Base-by-base conservation (phyloP, 1,140 invertebrate species). In the Chionoecetes opilio region DNA sequence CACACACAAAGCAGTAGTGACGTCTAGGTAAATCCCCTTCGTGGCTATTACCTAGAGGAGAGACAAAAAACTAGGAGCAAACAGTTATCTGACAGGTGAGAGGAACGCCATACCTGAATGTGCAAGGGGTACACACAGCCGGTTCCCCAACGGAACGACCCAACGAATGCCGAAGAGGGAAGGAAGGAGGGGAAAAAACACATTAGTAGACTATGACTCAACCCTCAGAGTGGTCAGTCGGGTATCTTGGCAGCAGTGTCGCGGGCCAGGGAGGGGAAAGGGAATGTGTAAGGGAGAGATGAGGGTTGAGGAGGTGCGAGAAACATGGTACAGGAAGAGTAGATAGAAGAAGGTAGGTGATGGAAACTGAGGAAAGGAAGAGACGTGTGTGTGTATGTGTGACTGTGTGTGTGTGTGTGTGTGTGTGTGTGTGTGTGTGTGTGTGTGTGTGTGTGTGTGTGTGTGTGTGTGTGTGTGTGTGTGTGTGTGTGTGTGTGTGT, bases 91-190 rank as follows among this genome's bases (percentile, higher is more conserved):
- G 63, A 17, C 63, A 75, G 63, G n/a, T 75, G 63, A n/a, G 63
- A n/a, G n/a, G n/a, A n/a, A 75, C 63, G 63, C 63, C 63, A n/a
- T n/a, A n/a, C 21, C 63, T 75, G 63, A 75, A 75, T n/a, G 63
- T n/a, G 21, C 63, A 75, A 75, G n/a, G 6, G 63, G 21, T 75
- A 26, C n/a, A 75, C 63, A 21, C 9, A 26, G 9, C 53, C 21
- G 53, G 63, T 75, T 26, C 63, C n/a, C 8, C 63, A 75, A 75
- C n/a, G 63, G 21, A 75, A n/a, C 63, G 63, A 75, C 21, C 63
- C 26, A 75, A 21, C 63, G n/a, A 26, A 75, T n/a, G 63, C 63
- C 21, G 6, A 1, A n/a, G 63, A 75, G 21, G n/a, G n/a, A 8
- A 75, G 21, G 21, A 75, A 75, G 21, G 21, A 17, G 21, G 21